Percentiles rank a stretch among this genome's conserved stretches.
Conservation (phyloP, 2,888 invertebrate species). For the Lapara coniferarum region DNA sequence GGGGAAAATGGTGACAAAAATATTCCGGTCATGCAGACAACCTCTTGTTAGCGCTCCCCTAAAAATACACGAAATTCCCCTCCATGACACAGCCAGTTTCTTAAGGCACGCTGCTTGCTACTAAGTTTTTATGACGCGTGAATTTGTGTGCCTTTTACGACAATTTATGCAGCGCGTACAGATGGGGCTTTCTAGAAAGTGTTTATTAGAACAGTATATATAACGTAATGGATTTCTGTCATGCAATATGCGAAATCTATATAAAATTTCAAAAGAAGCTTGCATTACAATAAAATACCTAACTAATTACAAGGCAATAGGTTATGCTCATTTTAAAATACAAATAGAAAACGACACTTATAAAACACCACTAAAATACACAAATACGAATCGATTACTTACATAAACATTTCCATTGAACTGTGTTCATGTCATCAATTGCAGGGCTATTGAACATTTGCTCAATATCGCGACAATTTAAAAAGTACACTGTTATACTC, state of each 20-base stretch:
- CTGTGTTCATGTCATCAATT: constrained; percentile 34
- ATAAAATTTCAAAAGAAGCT: background rate
- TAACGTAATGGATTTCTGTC: background rate
- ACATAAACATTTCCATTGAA: background rate
- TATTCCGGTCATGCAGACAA: constrained; percentile 78
- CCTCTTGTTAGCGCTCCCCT: constrained; percentile 74
- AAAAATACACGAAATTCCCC: constrained; percentile 70
- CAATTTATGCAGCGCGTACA: constrained; percentile 60
- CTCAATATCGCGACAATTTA: constrained; percentile 15
- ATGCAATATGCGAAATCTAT: background rate
- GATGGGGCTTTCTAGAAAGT: background rate
- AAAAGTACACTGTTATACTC: constrained; percentile 37
- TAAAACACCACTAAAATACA: too few species aligned
- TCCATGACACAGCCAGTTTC: constrained; percentile 67
- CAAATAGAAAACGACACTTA: too few species aligned
- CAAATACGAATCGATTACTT: too few species aligned
- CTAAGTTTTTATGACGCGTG: constrained; percentile 66
- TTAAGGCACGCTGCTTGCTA: constrained; percentile 55
- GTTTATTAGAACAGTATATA: background rate
- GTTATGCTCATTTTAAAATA: too few species aligned
- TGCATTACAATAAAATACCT: too few species aligned
- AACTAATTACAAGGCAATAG: too few species aligned
- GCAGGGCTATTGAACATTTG: constrained; percentile 29
- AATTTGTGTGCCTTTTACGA: constrained; percentile 54
- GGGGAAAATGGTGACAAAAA: constrained; percentile 78